Percentiles rank a stretch among this genome's conserved stretches.
Conservation (phyloP, 1,140 invertebrate species). For the Riptortus pedestris region DNA sequence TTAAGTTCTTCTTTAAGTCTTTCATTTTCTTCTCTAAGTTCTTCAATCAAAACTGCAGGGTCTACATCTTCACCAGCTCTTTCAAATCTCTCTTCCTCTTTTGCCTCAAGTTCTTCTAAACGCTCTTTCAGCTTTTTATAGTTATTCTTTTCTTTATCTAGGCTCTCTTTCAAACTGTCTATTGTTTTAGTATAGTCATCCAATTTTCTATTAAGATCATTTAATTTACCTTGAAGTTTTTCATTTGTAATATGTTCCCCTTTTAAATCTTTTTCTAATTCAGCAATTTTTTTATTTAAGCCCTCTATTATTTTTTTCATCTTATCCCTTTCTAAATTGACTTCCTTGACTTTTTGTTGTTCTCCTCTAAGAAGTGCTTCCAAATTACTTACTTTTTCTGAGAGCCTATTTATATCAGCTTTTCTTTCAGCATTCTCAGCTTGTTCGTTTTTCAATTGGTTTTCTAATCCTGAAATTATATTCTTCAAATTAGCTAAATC, state of each 20-base stretch:
- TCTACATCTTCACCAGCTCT: not conserved
- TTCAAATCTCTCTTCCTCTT: not conserved
- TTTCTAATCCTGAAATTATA: conserved; percentile 13
- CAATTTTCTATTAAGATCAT: conserved; percentile 6
- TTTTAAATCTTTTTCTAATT: conserved; percentile 7
- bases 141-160: conserved; percentile 5
- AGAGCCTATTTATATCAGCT: conserved; percentile 13
- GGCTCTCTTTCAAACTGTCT: not conserved
- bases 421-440: conserved; percentile 21
- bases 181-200: not conserved
- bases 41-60: not conserved
- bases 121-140: not conserved
- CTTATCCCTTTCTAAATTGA: not conserved
- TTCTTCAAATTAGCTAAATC: conserved; percentile 17
- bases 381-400: not conserved
- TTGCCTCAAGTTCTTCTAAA: not conserved
- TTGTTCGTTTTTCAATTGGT: conserved; percentile 16
- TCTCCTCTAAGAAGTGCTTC: not conserved
- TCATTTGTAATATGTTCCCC: not conserved
- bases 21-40: conserved; percentile 15
- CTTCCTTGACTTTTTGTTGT: not conserved
- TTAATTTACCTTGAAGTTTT: not conserved
- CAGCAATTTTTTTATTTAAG: not conserved
- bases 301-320: not conserved
- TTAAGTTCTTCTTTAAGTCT: conserved; percentile 8